A percentile compares a stretch with the other conserved stretches of the same genome.
These are phyloP conservation scores for Drosophila tsacasi DNA, from an alignment of 1,140 invertebrate genomes.

Conservation along the genomic window DNA sequence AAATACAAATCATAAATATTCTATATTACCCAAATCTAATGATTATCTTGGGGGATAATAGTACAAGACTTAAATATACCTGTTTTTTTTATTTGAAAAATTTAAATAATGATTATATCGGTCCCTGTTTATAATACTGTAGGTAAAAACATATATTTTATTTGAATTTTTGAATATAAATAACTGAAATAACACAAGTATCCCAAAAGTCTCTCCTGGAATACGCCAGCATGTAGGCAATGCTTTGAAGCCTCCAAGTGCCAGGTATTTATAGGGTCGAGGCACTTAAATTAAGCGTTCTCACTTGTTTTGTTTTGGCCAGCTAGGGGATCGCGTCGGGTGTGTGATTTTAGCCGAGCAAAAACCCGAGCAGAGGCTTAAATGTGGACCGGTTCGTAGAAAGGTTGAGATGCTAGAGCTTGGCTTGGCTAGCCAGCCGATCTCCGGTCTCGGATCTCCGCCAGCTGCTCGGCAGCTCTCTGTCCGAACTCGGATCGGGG, in stretches of 20 bases:
- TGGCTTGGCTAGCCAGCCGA: conserved; percentile 9
- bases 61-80: no score
- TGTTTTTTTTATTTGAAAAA: no score
- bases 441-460: conserved; percentile 28
- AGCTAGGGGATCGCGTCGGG: conserved; percentile 4
- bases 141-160: not conserved
- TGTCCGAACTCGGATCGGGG: conserved; percentile 39
- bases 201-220: not conserved
- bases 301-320: conserved; percentile 36
- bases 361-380: conserved; percentile 60
- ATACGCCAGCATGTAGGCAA: conserved; percentile 9
- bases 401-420: conserved; percentile 75
- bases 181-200: no score
- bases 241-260: not conserved
- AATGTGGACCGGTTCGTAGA: conserved; percentile 77
- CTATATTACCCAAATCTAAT: no score
- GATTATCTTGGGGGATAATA: no score
- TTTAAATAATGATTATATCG: no score
- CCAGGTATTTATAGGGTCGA: conserved; percentile 6
- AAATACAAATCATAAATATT: no score
- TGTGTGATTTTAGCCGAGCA: conserved; percentile 36
- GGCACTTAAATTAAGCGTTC: not conserved
- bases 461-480: conserved; percentile 43
- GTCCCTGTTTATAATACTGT: not conserved
- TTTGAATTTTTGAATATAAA: no score